These are phyloP conservation scores for Noctilio leporinus DNA, from an alignment of 2,113 vertebrate species.

Conservation along the genomic window DNA sequence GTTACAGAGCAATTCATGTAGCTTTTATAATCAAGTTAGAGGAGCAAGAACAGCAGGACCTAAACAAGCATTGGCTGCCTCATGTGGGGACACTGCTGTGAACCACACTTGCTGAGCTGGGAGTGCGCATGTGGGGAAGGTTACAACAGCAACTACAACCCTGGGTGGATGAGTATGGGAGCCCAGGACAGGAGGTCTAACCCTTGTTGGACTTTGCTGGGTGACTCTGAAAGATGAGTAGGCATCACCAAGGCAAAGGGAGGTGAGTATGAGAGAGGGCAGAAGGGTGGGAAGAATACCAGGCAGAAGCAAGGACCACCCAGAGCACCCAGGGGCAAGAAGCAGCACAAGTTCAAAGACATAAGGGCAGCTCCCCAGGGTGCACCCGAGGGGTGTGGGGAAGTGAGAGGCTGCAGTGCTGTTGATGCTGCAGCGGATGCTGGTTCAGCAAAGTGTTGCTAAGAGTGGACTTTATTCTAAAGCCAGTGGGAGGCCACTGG, in stretches of 20 bases:
- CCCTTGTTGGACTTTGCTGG: neutral
- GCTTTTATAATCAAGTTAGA: neutral
- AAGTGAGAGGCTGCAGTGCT: neutral
- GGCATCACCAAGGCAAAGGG: neutral
- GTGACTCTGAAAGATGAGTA: neutral
- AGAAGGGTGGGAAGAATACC: neutral
- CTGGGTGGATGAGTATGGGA: neutral
- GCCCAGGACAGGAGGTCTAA: neutral
- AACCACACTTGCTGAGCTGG: neutral
- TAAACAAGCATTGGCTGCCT: neutral
- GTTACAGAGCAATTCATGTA: neutral
- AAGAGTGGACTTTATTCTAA: neutral
- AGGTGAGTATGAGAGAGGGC: neutral
- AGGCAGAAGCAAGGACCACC: neutral
- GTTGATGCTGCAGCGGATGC: neutral
- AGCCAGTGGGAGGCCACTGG: neutral
- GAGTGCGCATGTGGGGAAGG: fast-evolving
- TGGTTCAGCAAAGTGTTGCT: neutral
- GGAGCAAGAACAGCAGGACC: neutral
- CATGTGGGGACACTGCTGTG: too few relatives aligned
- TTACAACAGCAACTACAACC: fast-evolving
- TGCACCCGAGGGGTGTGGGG: too few relatives aligned
- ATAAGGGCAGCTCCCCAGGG: neutral
- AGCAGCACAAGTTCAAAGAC: neutral
- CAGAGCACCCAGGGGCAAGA: neutral